Conservation (phyloP, 1,140 invertebrate genomes). For the Asobara japonica region DNA sequence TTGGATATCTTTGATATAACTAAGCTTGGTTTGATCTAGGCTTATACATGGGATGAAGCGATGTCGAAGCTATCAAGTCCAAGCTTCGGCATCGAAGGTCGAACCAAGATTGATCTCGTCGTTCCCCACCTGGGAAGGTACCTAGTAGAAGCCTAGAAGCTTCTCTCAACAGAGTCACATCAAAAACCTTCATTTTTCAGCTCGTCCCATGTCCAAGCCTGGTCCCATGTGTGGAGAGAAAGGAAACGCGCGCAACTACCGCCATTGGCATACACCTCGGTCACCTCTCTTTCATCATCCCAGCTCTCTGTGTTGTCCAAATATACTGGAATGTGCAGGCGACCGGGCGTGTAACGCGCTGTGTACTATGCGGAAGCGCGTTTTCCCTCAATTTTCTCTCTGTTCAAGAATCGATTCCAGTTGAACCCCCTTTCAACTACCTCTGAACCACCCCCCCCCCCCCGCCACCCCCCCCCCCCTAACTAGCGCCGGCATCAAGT, state of each 20-base stretch:
- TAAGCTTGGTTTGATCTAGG: no score
- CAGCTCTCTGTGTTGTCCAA: conserved; percentile 6
- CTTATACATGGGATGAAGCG: no score
- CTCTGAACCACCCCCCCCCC: background rate
- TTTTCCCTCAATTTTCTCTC: conserved; percentile 5
- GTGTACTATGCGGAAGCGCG: background rate
- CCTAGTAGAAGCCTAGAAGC: no score
- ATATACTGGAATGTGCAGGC: conserved; percentile 2
- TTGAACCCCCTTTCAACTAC: background rate
- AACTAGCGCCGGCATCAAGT: background rate
- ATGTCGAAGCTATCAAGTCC: no score
- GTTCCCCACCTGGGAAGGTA: background rate
- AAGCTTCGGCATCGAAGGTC: no score
- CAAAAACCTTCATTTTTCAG: no score
- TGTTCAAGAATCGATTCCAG: conserved; percentile 10
- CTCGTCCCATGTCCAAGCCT: no score
- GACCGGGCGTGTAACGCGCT: conserved; percentile 6
- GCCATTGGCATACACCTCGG: background rate
- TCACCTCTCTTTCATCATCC: conserved; percentile 9
- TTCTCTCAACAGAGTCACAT: no score
- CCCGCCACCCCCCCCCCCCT: background rate
- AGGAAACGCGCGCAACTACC: background rate
- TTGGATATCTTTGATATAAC: no score
- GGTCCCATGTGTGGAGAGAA: background rate
- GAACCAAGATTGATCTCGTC: no score